phyloP scores from a whole-genome alignment of 2,797 vertebrate species.

The Pristis pectinata region DNA sequence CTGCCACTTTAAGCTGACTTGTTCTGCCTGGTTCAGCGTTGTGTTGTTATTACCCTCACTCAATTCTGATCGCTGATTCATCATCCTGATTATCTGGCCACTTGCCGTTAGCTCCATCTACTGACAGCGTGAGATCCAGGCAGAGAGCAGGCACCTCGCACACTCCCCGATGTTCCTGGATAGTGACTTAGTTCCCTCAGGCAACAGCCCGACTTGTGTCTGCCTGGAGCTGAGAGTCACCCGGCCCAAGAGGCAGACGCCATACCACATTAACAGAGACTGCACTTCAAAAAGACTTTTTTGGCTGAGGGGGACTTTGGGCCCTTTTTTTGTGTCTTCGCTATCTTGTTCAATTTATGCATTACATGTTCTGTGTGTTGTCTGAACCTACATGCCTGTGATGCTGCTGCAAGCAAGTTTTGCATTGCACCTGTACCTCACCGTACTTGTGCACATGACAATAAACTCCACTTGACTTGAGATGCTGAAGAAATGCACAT shows the following conservation, averaged over 20 bases:
- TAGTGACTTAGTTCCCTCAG: background rate
- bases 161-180: too few species aligned
- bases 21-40: background rate
- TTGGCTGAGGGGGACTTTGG: background rate
- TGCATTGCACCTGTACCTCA: too few species aligned
- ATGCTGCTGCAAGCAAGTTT: too few species aligned
- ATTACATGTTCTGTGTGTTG: too few species aligned
- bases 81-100: background rate
- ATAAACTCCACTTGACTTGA: too few species aligned
- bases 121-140: conserved; percentile 36
- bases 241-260: background rate
- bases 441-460: too few species aligned
- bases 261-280: background rate
- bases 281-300: background rate
- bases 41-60: background rate
- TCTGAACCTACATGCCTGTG: too few species aligned
- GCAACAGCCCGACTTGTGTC: background rate
- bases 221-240: background rate
- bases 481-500: background rate
- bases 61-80: background rate
- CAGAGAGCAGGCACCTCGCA: background rate
- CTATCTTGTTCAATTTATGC: too few species aligned
- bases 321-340: background rate
- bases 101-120: conserved; percentile 44
- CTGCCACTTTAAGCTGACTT: background rate